Conservation (phyloP, 2,888 invertebrate species). For the Tupiocoris notatus region DNA sequence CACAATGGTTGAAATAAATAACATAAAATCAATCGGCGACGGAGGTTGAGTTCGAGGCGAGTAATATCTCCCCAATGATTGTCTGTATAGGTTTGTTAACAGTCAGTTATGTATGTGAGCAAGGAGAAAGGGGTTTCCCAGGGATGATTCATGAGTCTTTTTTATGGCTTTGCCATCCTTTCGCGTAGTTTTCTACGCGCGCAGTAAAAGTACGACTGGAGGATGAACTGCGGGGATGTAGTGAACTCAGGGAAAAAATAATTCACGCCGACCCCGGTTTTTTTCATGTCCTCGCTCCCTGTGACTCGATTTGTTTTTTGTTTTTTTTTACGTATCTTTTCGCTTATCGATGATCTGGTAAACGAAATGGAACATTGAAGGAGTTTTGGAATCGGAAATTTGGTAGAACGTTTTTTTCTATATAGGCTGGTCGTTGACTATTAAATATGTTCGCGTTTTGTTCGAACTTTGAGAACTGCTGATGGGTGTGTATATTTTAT, state of each 20-base stretch:
- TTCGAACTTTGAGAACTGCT: too few species aligned
- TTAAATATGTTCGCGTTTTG: too few species aligned
- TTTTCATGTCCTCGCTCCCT: background rate
- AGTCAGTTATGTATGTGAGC: conserved; percentile 20
- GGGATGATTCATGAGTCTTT: background rate
- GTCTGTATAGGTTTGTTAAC: conserved; percentile 14
- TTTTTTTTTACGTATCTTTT: background rate
- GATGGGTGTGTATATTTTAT: too few species aligned
- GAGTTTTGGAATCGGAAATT: too few species aligned
- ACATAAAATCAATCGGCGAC: background rate
- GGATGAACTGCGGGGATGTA: background rate
- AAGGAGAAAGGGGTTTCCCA: background rate
- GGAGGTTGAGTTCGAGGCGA: background rate
- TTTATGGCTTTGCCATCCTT: background rate
- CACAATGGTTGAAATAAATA: background rate
- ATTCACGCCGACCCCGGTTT: background rate
- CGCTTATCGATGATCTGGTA: background rate
- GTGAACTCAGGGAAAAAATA: background rate
- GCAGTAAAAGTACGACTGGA: background rate
- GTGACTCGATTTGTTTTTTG: background rate
- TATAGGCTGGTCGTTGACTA: too few species aligned
- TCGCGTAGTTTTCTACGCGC: background rate
- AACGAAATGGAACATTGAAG: background rate
- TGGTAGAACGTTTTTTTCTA: too few species aligned
- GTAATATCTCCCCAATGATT: background rate